Evolutionary conservation across 2,888 invertebrate genomes (phyloP).

Genomic region (Nomada flava): DNA sequence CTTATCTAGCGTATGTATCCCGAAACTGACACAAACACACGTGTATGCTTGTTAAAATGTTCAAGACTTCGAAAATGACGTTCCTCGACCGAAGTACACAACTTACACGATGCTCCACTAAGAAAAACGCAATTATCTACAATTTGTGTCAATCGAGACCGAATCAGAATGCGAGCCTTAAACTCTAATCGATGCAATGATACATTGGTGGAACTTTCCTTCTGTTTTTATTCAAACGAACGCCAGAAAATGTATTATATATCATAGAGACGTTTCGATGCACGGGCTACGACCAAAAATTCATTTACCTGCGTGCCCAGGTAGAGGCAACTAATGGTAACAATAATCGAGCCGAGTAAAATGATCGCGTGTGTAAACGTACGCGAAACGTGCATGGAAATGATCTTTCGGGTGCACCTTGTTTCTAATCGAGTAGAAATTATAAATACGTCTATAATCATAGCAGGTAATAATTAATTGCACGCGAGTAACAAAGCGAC

Average conservation of each 20-base stretch:
- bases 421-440: slow-evolving; percentile 9
- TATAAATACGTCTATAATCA: slow-evolving; percentile 8
- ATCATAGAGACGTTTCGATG: slow-evolving; percentile 1
- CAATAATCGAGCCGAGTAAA: slow-evolving; percentile 9
- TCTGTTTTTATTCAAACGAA: background rate
- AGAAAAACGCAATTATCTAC: background rate
- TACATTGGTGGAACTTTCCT: slow-evolving; percentile 3
- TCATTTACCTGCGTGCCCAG: slow-evolving; percentile 1
- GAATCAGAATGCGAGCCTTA: slow-evolving; percentile 7
- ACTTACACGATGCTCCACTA: background rate
- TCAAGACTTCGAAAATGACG: background rate
- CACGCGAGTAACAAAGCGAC: slow-evolving; percentile 33
- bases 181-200: slow-evolving; percentile 31
- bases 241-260: slow-evolving; percentile 11
- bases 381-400: slow-evolving; percentile 52
- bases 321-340: background rate
- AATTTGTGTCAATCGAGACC: background rate
- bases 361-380: slow-evolving; percentile 4
- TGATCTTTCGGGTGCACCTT: slow-evolving; percentile 1
- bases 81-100: slow-evolving; percentile 4
- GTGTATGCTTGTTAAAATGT: background rate
- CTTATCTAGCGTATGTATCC: slow-evolving; percentile 2
- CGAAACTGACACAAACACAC: background rate
- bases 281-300: slow-evolving; percentile 13
- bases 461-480: slow-evolving; percentile 25